Percentiles rank a stretch among this genome's conserved stretches.
phyloP scores from a whole-genome alignment of 2,888 invertebrate species.

The Hemithea aestivaria region DNA sequence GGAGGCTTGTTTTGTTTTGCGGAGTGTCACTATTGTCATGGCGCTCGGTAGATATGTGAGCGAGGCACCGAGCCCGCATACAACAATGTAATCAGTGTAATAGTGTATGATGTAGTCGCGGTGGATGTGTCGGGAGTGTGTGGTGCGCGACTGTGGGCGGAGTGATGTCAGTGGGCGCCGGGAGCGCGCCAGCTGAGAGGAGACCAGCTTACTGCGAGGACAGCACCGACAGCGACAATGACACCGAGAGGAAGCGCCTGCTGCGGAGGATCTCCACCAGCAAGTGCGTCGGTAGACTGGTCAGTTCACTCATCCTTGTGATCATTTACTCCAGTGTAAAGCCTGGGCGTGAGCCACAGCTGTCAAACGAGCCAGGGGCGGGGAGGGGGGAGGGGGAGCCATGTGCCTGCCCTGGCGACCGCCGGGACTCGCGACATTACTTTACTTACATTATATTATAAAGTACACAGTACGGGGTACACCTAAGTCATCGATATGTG shows the following conservation, averaged over 20 bases:
- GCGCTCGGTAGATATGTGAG: constrained; percentile 72
- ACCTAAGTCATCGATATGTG: constrained; percentile 35
- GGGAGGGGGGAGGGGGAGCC: constrained; percentile 42
- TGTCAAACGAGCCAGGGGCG: constrained; percentile 46
- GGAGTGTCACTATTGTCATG: constrained; percentile 70
- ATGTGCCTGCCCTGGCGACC: constrained; percentile 54
- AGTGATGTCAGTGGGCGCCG: constrained; percentile 68
- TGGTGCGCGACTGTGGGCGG: constrained; percentile 54
- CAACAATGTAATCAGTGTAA: constrained; percentile 59
- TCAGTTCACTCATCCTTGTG: constrained; percentile 46
- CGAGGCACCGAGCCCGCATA: constrained; percentile 56
- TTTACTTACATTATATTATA: too few relatives aligned
- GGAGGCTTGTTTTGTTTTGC: constrained; percentile 71
- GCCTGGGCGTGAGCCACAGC: constrained; percentile 55
- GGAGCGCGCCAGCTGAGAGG: constrained; percentile 49
- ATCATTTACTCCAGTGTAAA: constrained; percentile 12
- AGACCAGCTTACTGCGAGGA: constrained; percentile 62
- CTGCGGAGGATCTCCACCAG: constrained; percentile 90
- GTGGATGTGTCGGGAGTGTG: constrained; percentile 58
- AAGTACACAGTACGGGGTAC: too few relatives aligned
- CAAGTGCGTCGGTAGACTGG: constrained; percentile 89
- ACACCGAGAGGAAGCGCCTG: constrained; percentile 88
- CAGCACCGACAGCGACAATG: constrained; percentile 89
- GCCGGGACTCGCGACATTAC: too few relatives aligned
- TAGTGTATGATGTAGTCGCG: constrained; percentile 73